Conservation (phyloP, 2,113 vertebrate genomes). For the Natator depressus region DNA sequence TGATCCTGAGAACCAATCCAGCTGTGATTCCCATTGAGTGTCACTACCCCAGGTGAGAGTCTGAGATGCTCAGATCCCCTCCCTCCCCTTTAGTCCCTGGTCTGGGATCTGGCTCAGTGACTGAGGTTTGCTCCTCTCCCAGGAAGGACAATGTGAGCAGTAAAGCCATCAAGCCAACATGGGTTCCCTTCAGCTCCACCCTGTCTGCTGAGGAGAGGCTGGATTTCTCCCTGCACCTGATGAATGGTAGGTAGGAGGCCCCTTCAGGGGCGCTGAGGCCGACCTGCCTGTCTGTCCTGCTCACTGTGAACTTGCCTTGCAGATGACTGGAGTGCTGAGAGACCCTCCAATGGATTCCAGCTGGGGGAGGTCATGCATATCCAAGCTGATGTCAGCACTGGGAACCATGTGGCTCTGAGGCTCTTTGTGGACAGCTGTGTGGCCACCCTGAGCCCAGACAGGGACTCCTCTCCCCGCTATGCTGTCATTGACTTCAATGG, state of each 20-base stretch:
- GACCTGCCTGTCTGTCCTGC: too few species aligned
- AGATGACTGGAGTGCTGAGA: slow-evolving; percentile 14
- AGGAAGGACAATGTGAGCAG: slow-evolving; percentile 82
- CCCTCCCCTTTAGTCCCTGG: too few species aligned
- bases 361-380: not conserved
- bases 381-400: not conserved
- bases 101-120: rapidly evolving
- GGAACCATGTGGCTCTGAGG: not conserved
- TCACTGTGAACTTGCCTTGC: not conserved
- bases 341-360: not conserved
- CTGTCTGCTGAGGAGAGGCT: too few species aligned
- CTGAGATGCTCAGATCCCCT: too few species aligned
- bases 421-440: not conserved
- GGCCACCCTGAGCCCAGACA: not conserved
- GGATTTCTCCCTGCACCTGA: too few species aligned
- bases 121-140: rapidly evolving
- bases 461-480: not conserved
- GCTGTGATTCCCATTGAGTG: slow-evolving; percentile 27
- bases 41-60: not conserved
- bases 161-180: not conserved
- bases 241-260: not conserved
- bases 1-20: too few species aligned
- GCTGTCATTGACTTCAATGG: not conserved
- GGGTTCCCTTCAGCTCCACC: too few species aligned
- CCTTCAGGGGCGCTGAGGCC: not conserved